These are phyloP conservation scores for Doryteuthis pealeii DNA, from an alignment of 1,140 invertebrate species.

Conservation along the genomic window DNA sequence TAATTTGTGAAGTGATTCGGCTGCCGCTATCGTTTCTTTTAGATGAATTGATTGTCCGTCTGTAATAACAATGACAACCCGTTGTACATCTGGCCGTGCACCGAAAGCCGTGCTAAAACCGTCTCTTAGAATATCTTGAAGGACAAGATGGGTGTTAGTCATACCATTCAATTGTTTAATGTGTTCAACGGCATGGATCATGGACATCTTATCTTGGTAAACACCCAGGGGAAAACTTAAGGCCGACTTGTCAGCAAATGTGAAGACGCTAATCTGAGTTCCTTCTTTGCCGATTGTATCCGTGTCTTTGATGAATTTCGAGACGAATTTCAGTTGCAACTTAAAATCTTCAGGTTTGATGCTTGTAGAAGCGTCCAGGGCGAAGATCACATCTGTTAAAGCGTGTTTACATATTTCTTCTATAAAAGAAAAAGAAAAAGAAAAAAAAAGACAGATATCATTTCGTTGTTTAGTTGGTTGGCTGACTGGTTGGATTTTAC, in stretches of 20 bases:
- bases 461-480: too few relatives aligned
- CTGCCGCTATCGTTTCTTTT: not conserved
- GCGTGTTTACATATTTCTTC: not conserved
- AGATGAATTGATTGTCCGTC: not conserved
- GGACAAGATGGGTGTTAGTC: not conserved
- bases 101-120: not conserved
- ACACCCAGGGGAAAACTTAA: not conserved
- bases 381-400: not conserved
- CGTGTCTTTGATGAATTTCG: not conserved
- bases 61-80: not conserved
- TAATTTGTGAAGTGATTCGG: not conserved
- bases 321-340: not conserved
- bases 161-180: not conserved
- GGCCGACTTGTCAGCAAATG: not conserved
- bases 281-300: not conserved
- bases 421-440: too few relatives aligned
- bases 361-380: not conserved
- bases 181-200: not conserved
- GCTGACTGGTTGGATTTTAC: too few relatives aligned
- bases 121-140: not conserved
- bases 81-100: not conserved
- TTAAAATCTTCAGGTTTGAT: not conserved
- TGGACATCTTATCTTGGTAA: not conserved
- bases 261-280: not conserved
- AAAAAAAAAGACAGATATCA: too few relatives aligned